Conservation (phyloP, 2,888 invertebrate species). For the Eugnorisma glareosa region DNA sequence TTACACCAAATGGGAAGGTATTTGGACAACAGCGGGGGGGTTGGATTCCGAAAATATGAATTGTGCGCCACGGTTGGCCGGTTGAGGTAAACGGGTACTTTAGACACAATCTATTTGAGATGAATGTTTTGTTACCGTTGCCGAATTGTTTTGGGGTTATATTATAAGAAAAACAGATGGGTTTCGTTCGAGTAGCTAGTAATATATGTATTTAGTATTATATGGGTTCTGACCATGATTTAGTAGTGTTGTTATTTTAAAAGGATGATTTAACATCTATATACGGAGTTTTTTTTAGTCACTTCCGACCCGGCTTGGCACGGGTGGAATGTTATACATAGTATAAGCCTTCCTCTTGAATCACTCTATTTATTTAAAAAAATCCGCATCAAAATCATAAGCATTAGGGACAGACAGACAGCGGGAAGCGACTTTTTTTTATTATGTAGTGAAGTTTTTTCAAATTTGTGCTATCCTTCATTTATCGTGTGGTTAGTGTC, state of each 20-base stretch:
- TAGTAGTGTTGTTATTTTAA: neutral
- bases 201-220: slow-evolving; percentile 4
- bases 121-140: slow-evolving; percentile 51
- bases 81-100: slow-evolving; percentile 48
- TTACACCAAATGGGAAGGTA: slow-evolving; percentile 66
- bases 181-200: neutral
- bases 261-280: neutral
- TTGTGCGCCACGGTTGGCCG: slow-evolving; percentile 53
- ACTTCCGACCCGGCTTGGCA: too few relatives aligned
- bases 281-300: too few relatives aligned
- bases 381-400: too few relatives aligned
- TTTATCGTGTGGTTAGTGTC: too few relatives aligned
- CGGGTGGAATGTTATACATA: too few relatives aligned
- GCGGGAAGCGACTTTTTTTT: too few relatives aligned
- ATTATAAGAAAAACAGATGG: slow-evolving; percentile 42
- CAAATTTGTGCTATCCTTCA: too few relatives aligned
- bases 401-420: too few relatives aligned
- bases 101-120: slow-evolving; percentile 48
- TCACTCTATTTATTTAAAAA: too few relatives aligned
- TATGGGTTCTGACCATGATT: slow-evolving; percentile 10
- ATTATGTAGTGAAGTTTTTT: too few relatives aligned
- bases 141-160: slow-evolving; percentile 33
- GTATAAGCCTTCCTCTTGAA: too few relatives aligned
- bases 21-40: slow-evolving; percentile 61
- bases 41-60: slow-evolving; percentile 59